Evolutionary conservation across 2,797 vertebrate genomes (phyloP).

Genomic region (Crenichthys baileyi): DNA sequence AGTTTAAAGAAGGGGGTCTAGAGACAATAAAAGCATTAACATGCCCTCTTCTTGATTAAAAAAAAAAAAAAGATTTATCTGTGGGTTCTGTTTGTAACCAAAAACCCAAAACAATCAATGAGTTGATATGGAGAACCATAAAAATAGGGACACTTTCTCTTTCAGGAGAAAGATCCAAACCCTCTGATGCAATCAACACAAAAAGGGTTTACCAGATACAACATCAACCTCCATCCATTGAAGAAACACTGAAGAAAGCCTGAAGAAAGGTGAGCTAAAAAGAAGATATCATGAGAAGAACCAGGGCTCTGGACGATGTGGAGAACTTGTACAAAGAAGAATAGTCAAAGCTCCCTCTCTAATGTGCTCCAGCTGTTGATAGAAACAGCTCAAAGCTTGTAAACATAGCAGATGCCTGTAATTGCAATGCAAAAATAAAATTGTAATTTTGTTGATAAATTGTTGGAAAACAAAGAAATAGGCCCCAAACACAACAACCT

Average conservation of each 20-base stretch:
- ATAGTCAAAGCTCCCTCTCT: no score
- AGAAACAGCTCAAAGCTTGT: neutral
- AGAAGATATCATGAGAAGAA: neutral
- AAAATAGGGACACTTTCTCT: neutral
- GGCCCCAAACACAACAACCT: constrained; percentile 52
- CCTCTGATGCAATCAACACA: neutral
- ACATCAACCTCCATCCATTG: neutral
- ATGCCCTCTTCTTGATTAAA: neutral
- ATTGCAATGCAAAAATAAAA: neutral
- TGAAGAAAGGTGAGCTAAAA: neutral
- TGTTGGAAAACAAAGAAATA: constrained; percentile 44
- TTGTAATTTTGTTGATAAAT: constrained; percentile 37
- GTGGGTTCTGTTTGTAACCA: neutral
- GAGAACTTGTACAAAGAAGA: neutral
- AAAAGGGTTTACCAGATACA: neutral
- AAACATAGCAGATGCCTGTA: neutral
- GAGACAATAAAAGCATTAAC: neutral
- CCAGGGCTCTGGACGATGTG: neutral
- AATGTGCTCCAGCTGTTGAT: no score
- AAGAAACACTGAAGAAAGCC: neutral
- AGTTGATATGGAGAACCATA: neutral
- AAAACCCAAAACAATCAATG: neutral
- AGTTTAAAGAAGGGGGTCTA: no score
- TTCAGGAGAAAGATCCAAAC: neutral
- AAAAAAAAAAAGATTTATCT: neutral